A percentile compares a stretch with the other conserved stretches of the same genome.
phyloP scores from a whole-genome alignment of 1,140 invertebrate genomes.

The Drosophila sp. region DNA sequence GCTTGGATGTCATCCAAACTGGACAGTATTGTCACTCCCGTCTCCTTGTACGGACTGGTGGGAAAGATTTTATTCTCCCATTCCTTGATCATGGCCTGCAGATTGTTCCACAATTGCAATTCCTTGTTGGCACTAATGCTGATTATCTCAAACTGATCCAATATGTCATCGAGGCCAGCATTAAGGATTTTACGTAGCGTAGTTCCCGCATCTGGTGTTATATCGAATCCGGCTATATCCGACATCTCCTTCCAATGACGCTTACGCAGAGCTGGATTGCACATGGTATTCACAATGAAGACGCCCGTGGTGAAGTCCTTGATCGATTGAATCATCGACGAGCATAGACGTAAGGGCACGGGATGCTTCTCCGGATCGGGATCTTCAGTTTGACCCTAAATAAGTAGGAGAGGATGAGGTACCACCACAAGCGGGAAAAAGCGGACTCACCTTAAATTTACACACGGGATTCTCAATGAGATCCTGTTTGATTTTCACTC shows the following conservation, averaged over 20 bases:
- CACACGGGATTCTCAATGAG: slow-evolving; percentile 87
- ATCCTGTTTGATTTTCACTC: slow-evolving; percentile 90
- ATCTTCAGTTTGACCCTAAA: slow-evolving; percentile 88
- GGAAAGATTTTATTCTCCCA: slow-evolving; percentile 92
- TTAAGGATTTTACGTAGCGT: slow-evolving; percentile 92
- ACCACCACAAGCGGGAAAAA: neutral
- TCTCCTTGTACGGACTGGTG: slow-evolving; percentile 90
- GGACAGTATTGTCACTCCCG: slow-evolving; percentile 90
- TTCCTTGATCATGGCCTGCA: slow-evolving; percentile 93
- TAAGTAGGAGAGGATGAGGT: neutral
- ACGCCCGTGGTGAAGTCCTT: slow-evolving; percentile 92
- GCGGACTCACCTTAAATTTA: slow-evolving; percentile 84
- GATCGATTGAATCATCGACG: slow-evolving; percentile 88
- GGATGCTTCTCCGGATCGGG: slow-evolving; percentile 90
- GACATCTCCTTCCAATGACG: slow-evolving; percentile 97
- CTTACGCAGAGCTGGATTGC: slow-evolving; percentile 93
- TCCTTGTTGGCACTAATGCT: slow-evolving; percentile 96
- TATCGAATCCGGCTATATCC: slow-evolving; percentile 89
- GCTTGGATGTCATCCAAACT: slow-evolving; percentile 93
- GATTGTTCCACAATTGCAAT: slow-evolving; percentile 89
- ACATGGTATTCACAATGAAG: slow-evolving; percentile 91
- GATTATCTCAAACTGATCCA: slow-evolving; percentile 93
- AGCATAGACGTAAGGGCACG: slow-evolving; percentile 90
- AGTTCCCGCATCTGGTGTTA: slow-evolving; percentile 93
- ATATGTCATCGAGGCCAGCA: slow-evolving; percentile 88